A percentile compares a stretch with the other conserved stretches of the same genome.
These are phyloP conservation scores for Acrocyrtus sp. DNA, from an alignment of 2,888 invertebrate genomes.

Conservation along the genomic window DNA sequence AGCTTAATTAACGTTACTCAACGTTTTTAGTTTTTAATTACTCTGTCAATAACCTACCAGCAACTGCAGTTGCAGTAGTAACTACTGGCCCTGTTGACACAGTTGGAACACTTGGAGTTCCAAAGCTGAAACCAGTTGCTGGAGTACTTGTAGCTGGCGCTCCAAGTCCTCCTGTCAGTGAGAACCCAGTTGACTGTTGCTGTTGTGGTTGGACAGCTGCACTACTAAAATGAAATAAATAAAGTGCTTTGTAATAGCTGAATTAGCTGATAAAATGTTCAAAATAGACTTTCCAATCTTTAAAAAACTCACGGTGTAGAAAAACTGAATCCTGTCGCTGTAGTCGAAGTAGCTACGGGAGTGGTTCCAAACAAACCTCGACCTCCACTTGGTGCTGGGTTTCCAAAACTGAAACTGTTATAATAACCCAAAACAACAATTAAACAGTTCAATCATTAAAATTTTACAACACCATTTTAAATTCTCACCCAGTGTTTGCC, in stretches of 20 bases:
- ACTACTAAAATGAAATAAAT: neutral
- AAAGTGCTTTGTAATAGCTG: no score
- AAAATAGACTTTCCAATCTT: conserved; percentile 2
- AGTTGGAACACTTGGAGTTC: neutral
- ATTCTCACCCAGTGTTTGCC: neutral
- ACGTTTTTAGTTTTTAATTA: neutral
- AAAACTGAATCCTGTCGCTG: neutral
- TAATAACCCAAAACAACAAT: neutral
- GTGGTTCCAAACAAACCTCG: neutral
- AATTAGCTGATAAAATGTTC: neutral
- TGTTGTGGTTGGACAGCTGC: conserved; percentile 9
- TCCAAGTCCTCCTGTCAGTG: neutral
- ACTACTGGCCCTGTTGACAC: neutral
- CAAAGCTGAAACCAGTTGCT: conserved; percentile 11
- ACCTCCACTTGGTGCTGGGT: no score
- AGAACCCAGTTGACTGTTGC: conserved; percentile 7
- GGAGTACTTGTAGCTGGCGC: neutral
- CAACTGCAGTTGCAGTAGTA: neutral
- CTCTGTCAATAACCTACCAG: no score
- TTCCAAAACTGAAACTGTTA: no score
- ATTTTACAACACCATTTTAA: no score
- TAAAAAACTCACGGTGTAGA: neutral
- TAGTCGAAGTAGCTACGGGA: neutral
- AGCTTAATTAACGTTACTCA: no score
- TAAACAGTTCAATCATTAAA: neutral